These are phyloP conservation scores for Molossus alvarezi DNA, from an alignment of 2,797 vertebrate genomes.

Conservation along the genomic window DNA sequence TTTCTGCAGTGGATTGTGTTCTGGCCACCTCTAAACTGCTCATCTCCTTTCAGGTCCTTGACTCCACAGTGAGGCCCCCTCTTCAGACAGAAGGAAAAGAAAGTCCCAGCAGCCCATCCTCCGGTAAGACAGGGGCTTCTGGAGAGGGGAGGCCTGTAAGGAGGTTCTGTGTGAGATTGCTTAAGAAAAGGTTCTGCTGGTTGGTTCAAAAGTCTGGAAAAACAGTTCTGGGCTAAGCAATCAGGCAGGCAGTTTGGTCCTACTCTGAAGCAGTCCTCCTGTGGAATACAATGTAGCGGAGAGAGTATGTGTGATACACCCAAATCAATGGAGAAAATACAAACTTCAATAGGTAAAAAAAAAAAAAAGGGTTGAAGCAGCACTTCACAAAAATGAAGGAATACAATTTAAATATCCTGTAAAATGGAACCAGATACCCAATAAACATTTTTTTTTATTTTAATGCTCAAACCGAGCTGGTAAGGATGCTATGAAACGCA, in stretches of 20 bases:
- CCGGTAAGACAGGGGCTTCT: conserved; percentile 74
- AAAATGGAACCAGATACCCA: conserved; percentile 56
- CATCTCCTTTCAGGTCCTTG: conserved; percentile 71
- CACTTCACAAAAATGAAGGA: conserved; percentile 18
- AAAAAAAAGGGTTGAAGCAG: not conserved
- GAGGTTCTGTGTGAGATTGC: not conserved
- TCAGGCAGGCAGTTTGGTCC: not conserved
- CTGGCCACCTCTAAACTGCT: conserved; percentile 29
- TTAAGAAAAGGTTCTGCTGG: conserved; percentile 58
- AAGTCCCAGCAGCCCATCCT: not conserved
- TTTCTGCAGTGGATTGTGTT: not conserved
- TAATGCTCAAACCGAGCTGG: conserved; percentile 42
- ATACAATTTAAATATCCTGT: not conserved
- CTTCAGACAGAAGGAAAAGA: conserved; percentile 22
- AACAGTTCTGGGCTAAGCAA: not conserved
- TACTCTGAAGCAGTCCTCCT: not conserved
- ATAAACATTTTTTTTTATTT: not conserved
- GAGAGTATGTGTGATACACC: not conserved
- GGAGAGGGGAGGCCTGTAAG: not conserved
- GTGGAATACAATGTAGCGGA: not conserved
- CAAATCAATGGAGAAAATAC: not conserved
- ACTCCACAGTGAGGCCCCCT: not conserved
- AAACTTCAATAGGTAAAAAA: not conserved
- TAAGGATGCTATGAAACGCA: conserved; percentile 47
- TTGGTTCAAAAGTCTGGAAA: conserved; percentile 49